Conservation (phyloP, 2,888 invertebrate species). For the Molorchus minor region DNA sequence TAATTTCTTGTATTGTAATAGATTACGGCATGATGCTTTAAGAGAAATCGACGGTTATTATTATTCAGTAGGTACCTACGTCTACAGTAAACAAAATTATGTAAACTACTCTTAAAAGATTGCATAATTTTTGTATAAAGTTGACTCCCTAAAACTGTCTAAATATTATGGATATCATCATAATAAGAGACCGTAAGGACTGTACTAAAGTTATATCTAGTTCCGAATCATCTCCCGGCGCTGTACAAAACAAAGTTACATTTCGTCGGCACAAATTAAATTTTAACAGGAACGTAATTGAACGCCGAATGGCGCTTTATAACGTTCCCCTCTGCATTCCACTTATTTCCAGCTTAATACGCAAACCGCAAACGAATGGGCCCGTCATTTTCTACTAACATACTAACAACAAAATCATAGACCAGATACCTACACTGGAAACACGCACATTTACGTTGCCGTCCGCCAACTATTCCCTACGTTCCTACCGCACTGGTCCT, state of each 20-base stretch:
- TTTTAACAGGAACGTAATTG: slow-evolving; percentile 62
- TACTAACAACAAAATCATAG: slow-evolving; percentile 43
- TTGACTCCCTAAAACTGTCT: too few species aligned
- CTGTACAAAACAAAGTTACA: slow-evolving; percentile 62
- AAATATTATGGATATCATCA: too few species aligned
- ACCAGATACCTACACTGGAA: slow-evolving; percentile 15
- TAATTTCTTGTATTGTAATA: too few species aligned
- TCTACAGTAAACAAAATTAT: too few species aligned
- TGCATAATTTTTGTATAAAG: too few species aligned
- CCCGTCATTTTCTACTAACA: slow-evolving; percentile 44
- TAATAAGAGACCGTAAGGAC: too few species aligned
- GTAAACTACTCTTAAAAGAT: too few species aligned
- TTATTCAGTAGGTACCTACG: too few species aligned
- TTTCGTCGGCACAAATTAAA: slow-evolving; percentile 62
- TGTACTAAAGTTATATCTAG: slow-evolving; percentile 41
- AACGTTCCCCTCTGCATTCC: slow-evolving; percentile 49
- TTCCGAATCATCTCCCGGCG: slow-evolving; percentile 28
- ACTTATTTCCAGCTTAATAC: slow-evolving; percentile 61
- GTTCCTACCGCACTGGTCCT: slow-evolving; percentile 7
- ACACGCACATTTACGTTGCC: slow-evolving; percentile 24
- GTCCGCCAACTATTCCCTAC: slow-evolving; percentile 49
- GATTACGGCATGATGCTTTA: too few species aligned
- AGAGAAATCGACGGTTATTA: too few species aligned
- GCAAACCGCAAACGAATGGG: slow-evolving; percentile 57
- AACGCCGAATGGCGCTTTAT: slow-evolving; percentile 61